A percentile compares a stretch with the other conserved stretches of the same genome.
Conservation (phyloP, 2,888 invertebrate species). For the Drosophila eohydei region DNA sequence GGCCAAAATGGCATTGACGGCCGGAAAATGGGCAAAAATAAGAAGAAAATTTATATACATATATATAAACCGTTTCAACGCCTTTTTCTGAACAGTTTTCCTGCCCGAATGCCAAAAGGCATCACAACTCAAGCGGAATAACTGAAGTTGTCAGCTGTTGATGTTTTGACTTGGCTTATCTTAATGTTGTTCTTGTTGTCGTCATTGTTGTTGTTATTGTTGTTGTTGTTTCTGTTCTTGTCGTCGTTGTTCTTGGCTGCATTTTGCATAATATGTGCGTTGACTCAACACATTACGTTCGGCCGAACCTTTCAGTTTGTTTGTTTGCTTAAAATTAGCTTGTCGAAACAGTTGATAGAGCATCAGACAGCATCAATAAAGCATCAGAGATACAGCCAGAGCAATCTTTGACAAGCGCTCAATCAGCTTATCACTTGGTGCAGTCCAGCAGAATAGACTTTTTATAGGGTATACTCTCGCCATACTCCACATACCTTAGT, state of each 20-base stretch:
- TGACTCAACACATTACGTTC: constrained; percentile 45
- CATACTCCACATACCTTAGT: too few relatives aligned
- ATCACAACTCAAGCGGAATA: constrained; percentile 72
- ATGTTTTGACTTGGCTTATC: constrained; percentile 56
- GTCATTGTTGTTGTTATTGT: constrained; percentile 22
- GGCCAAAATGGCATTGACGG: constrained; percentile 57
- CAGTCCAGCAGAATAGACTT: too few relatives aligned
- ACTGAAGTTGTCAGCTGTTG: constrained; percentile 74
- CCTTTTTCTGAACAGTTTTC: constrained; percentile 47
- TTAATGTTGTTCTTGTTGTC: constrained; percentile 32
- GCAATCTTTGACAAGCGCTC: not conserved
- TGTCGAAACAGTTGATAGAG: constrained; percentile 9
- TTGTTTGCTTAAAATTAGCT: too few relatives aligned
- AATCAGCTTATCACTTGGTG: not conserved
- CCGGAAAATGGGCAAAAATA: constrained; percentile 46
- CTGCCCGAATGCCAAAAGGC: constrained; percentile 52
- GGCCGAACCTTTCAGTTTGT: constrained; percentile 1
- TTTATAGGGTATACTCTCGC: too few relatives aligned
- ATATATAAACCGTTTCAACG: constrained; percentile 53
- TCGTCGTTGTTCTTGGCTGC: constrained; percentile 30
- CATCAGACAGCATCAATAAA: not conserved
- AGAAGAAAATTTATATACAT: constrained; percentile 13
- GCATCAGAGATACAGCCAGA: not conserved
- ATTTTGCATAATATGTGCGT: constrained; percentile 63
- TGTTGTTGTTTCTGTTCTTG: constrained; percentile 21